These are phyloP conservation scores for Gadus chalcogrammus DNA, from an alignment of 2,113 vertebrate species.

Conservation along the genomic window DNA sequence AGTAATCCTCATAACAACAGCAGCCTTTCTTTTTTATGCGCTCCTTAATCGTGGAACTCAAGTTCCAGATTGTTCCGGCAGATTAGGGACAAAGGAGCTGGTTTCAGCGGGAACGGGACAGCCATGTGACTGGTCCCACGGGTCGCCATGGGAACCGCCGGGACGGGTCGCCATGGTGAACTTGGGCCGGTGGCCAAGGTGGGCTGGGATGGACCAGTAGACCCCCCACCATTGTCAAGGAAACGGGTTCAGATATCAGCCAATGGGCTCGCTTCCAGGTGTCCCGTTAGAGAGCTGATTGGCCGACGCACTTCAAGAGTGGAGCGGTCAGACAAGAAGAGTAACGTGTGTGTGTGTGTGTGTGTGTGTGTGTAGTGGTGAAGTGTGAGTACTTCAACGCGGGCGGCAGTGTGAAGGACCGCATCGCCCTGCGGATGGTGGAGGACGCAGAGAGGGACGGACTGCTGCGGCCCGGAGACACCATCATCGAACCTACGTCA, in stretches of 20 bases:
- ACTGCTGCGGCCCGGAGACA: conserved; percentile 81
- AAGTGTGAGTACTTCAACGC: conserved; percentile 89
- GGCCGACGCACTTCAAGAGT: too few species aligned
- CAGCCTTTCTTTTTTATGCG: conserved; percentile 5
- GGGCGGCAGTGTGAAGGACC: conserved; percentile 85
- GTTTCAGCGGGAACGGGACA: conserved; percentile 16
- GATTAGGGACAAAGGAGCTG: conserved; percentile 29
- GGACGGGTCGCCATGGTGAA: neutral
- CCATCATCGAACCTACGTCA: conserved; percentile 85
- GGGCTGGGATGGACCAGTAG: neutral
- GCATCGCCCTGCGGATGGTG: conserved; percentile 84
- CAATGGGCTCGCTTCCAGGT: neutral
- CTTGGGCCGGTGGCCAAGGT: neutral
- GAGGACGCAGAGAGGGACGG: conserved; percentile 82
- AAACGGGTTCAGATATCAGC: neutral
- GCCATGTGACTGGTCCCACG: too few species aligned
- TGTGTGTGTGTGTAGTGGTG: conserved; percentile 73
- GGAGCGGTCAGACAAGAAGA: too few species aligned
- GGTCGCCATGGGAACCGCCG: too few species aligned
- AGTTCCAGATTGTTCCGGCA: conserved; percentile 20
- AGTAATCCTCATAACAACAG: conserved; percentile 24
- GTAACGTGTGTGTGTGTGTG: neutral
- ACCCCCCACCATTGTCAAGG: neutral
- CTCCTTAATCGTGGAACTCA: conserved; percentile 27
- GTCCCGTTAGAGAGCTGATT: conserved; percentile 20